These are phyloP conservation scores for Rhegmatorhina hoffmannsi DNA, from an alignment of 2,113 vertebrate species.

Conservation along the genomic window DNA sequence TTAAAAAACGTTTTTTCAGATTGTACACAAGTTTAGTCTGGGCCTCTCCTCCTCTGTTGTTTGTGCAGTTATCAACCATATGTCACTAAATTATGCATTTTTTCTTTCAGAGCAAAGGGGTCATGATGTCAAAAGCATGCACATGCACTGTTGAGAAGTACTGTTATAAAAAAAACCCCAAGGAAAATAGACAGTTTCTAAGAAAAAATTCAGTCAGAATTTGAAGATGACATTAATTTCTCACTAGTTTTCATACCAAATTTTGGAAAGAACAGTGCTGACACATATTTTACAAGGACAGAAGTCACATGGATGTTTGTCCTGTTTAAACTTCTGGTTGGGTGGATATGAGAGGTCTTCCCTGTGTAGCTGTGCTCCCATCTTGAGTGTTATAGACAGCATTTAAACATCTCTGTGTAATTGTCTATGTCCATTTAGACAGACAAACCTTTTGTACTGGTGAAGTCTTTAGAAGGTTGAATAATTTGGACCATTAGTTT, in stretches of 20 bases:
- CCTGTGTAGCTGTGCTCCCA: background rate
- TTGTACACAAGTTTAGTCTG: background rate
- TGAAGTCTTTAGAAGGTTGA: background rate
- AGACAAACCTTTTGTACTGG: background rate
- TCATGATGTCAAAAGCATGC: background rate
- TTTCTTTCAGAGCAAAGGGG: background rate
- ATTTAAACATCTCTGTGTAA: background rate
- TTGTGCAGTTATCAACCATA: background rate
- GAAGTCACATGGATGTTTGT: accelerated
- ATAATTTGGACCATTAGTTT: background rate
- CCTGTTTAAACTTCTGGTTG: background rate
- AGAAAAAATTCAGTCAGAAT: background rate
- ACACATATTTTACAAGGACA: background rate
- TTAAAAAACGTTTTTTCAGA: background rate
- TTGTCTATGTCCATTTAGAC: background rate
- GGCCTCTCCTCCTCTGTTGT: background rate
- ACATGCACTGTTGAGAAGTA: background rate
- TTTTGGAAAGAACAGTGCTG: background rate
- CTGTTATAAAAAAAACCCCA: background rate
- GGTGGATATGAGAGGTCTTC: background rate
- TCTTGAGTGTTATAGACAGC: background rate
- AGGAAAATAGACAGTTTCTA: background rate
- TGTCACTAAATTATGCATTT: background rate
- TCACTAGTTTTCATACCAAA: background rate
- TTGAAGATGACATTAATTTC: background rate